Conservation (phyloP, 2,888 invertebrate genomes). For the Labia minor region DNA sequence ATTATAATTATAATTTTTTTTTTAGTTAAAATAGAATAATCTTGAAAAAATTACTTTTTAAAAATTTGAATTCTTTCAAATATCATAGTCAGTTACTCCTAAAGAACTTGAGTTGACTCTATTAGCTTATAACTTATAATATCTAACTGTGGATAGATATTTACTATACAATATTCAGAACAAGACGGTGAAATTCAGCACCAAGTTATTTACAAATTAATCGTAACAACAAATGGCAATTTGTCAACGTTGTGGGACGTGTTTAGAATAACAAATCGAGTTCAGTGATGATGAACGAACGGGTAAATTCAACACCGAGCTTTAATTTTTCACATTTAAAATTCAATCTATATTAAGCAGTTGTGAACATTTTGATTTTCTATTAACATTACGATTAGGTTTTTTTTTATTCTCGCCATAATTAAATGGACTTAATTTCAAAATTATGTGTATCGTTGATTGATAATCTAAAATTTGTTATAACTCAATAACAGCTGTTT, state of each 20-base stretch:
- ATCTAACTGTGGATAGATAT: neutral
- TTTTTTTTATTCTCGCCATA: neutral
- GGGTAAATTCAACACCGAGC: neutral
- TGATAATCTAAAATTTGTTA: too few relatives aligned
- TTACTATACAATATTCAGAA: slow-evolving; percentile 6
- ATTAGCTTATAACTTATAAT: too few relatives aligned
- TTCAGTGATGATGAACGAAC: neutral
- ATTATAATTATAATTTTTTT: too few relatives aligned
- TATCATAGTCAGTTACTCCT: too few relatives aligned
- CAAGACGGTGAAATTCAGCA: slow-evolving; percentile 1
- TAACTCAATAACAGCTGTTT: too few relatives aligned
- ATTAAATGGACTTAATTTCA: too few relatives aligned
- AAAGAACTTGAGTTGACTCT: too few relatives aligned
- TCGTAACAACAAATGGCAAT: slow-evolving; percentile 1
- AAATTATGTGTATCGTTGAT: too few relatives aligned
- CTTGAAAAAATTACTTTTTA: too few relatives aligned
- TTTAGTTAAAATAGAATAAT: too few relatives aligned
- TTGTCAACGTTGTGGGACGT: neutral
- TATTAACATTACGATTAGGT: neutral
- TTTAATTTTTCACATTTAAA: neutral
- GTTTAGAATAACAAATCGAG: slow-evolving; percentile 4
- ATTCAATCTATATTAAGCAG: neutral
- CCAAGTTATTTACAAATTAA: slow-evolving; percentile 4
- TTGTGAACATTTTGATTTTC: slow-evolving; percentile 1
- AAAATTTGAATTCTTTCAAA: too few relatives aligned